phyloP scores from a whole-genome alignment of 2,888 invertebrate genomes.

The Phengaris arion region DNA sequence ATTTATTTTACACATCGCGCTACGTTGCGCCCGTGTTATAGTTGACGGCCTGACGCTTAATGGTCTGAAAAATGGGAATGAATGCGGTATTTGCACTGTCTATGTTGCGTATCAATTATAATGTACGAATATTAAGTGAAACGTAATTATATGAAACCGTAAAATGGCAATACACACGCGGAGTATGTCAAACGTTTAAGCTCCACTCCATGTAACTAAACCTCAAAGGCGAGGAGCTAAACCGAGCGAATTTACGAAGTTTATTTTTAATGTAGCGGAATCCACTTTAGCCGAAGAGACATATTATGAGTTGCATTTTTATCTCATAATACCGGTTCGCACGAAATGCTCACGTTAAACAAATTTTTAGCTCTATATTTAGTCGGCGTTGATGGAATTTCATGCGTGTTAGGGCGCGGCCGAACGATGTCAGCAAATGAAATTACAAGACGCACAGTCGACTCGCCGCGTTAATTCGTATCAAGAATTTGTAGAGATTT shows the following conservation, averaged over 20 bases:
- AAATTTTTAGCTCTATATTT: conserved; percentile 18
- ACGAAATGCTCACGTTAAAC: conserved; percentile 8
- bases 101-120: conserved; percentile 54
- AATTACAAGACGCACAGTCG: conserved; percentile 70
- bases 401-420: conserved; percentile 41
- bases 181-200: neutral
- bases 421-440: conserved; percentile 63
- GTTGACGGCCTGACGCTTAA: conserved; percentile 60
- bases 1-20: conserved; percentile 71
- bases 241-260: conserved; percentile 3
- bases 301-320: conserved; percentile 10
- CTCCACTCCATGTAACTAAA: conserved; percentile 5
- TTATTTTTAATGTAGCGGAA: conserved; percentile 20
- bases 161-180: conserved; percentile 21
- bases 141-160: conserved; percentile 3
- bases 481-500: conserved; percentile 80
- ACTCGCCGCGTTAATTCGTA: conserved; percentile 76
- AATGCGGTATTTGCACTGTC: conserved; percentile 68
- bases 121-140: conserved; percentile 9
- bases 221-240: conserved; percentile 12
- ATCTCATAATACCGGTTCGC: neutral
- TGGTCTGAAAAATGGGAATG: conserved; percentile 77
- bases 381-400: conserved; percentile 23
- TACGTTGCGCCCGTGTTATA: conserved; percentile 65
- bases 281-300: neutral